Base-by-base conservation (phyloP, 2,888 invertebrate genomes). In the Rhagonycha fulva region DNA sequence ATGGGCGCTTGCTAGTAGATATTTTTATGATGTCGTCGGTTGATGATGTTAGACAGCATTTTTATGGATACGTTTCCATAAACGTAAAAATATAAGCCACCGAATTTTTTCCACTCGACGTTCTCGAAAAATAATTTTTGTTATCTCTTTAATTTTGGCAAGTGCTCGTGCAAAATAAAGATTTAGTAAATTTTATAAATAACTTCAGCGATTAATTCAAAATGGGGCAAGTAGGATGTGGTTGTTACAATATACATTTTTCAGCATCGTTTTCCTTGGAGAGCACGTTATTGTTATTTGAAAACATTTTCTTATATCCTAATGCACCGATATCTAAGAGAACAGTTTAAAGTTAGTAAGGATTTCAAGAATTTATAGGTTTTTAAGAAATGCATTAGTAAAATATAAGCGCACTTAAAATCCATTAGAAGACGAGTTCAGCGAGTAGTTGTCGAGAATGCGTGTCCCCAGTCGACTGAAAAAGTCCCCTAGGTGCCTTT, bases 331-430 rank as follows among this genome's bases (percentile, higher is more conserved):
- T 80, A 80, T 66, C 79, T 47, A 47, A 47, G n/a, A 80, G 79
- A 80, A 68, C 78, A 79, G 77, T 82, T 81, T 80, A 80, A 77
- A 81, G 77, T 81, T 80, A 78, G 74, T 74, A 79, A 79, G 81
- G 74, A 80, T 81, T 82, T 78, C 72, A 73, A 81, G 81, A 82
- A 84, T 84, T 84, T 84, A 84, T 84, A 82, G 83, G 82, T 83
- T 83, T 84, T 84, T 82, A 83, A 84, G 83, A 83, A 84, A 82
- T 84, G 82, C 84, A 84, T 85, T 84, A 83, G 83, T 81, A 83
- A 83, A 84, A 84, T 84, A 83, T 84, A 83, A 83, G 82, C 81
- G 81, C 71, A 24, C 82, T 82, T 85, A 82, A 84, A 84, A 83
- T 83, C 83, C 83, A 84, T 85, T 84, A 83, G 82, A 78, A 78